Evolutionary conservation across 2,113 vertebrate species (phyloP).

Genomic region (Casuarius casuarius): DNA sequence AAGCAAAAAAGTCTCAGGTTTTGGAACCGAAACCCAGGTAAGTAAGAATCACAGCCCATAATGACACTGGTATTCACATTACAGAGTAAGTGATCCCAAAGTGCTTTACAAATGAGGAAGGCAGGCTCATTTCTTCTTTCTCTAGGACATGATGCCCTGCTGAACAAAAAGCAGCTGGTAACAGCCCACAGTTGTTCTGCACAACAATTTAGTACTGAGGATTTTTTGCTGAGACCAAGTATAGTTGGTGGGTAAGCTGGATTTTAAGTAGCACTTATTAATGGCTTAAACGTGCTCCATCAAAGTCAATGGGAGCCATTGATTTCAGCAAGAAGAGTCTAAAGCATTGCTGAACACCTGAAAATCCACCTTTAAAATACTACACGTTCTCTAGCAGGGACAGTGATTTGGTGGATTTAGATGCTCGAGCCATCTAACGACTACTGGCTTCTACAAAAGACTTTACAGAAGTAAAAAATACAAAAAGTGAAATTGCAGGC

Average conservation of each 20-base stretch:
- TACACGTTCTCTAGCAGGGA: not conserved
- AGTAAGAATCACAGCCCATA: not conserved
- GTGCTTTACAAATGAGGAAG: not conserved
- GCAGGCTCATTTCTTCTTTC: not conserved
- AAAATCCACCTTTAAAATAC: not conserved
- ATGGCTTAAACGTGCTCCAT: not conserved
- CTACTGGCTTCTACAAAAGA: not conserved
- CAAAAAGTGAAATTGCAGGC: not conserved
- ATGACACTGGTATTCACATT: fast-evolving
- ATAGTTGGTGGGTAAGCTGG: not conserved
- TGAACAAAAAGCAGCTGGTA: not conserved
- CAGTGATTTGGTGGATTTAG: not conserved
- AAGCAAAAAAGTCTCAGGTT: not conserved
- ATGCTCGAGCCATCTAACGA: not conserved
- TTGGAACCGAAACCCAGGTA: not conserved
- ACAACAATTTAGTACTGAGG: not conserved
- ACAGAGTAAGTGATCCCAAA: not conserved
- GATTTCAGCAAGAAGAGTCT: not conserved
- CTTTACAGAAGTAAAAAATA: not conserved
- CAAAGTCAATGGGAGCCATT: not conserved
- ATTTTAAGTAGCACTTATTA: not conserved
- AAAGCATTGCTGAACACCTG: not conserved
- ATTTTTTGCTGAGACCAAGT: not conserved
- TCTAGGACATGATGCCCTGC: not conserved
- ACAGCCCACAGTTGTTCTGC: not conserved